phyloP scores from a whole-genome alignment of 1,140 invertebrate species.

The Drosophila insularis region DNA sequence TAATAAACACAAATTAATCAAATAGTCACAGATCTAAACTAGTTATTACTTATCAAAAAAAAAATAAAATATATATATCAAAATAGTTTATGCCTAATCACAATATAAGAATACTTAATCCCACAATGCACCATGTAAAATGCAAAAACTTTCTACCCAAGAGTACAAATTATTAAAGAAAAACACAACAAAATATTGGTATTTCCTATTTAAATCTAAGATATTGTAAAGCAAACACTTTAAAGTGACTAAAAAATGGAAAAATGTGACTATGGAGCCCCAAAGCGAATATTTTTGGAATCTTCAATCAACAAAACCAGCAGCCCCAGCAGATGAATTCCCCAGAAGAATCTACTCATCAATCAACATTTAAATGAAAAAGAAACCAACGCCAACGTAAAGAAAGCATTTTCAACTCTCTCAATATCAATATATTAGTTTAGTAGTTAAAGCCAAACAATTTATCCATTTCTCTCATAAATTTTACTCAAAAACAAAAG shows the following conservation, averaged over 20 bases:
- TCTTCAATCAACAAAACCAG: slow-evolving; percentile 57
- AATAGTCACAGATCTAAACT: slow-evolving; percentile 32
- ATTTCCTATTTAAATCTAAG: slow-evolving; percentile 37
- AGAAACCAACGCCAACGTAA: background rate
- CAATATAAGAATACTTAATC: slow-evolving; percentile 38
- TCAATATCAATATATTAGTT: slow-evolving; percentile 28
- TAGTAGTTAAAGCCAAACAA: slow-evolving; percentile 35
- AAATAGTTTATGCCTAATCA: slow-evolving; percentile 56
- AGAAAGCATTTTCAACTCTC: background rate
- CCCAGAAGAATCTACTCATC: slow-evolving; percentile 45
- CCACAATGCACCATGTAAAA: slow-evolving; percentile 71
- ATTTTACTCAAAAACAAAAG: slow-evolving; percentile 10
- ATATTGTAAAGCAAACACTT: slow-evolving; percentile 76
- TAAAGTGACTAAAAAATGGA: slow-evolving; percentile 45
- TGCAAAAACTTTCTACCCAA: slow-evolving; percentile 72
- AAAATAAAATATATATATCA: slow-evolving; percentile 30
- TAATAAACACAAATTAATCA: background rate
- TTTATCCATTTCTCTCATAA: slow-evolving; percentile 52
- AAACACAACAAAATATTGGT: slow-evolving; percentile 39
- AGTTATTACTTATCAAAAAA: background rate
- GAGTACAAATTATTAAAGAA: slow-evolving; percentile 67
- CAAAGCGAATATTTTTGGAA: background rate
- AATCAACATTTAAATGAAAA: slow-evolving; percentile 66
- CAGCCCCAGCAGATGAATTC: slow-evolving; percentile 21
- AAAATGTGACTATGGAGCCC: slow-evolving; percentile 41